Evolutionary conservation across 2,797 vertebrate species (phyloP).

Genomic region (Phoebastria nigripes): DNA sequence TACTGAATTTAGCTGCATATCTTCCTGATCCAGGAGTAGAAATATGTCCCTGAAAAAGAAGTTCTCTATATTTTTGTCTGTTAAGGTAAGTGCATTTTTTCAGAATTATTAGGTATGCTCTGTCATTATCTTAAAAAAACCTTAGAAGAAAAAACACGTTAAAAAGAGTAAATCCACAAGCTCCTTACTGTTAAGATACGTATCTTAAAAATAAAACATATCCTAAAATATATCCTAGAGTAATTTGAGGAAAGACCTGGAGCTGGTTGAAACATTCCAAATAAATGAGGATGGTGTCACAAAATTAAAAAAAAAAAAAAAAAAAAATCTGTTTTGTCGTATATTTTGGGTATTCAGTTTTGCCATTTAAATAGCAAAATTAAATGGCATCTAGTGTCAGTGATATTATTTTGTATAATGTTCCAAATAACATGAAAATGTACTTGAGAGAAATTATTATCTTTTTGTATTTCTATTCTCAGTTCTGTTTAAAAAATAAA

Average conservation of each 20-base stretch:
- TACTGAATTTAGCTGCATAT: not conserved
- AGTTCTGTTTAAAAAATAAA: not conserved
- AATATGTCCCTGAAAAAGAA: not conserved
- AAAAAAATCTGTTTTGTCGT: fast-evolving
- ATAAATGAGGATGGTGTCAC: not conserved
- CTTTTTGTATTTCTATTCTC: not conserved
- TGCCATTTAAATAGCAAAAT: not conserved
- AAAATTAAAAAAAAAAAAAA: not conserved
- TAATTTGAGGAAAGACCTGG: not conserved
- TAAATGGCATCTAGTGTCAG: not conserved
- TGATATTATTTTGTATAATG: not conserved
- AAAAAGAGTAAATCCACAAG: not conserved
- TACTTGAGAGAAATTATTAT: not conserved
- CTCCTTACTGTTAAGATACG: not conserved
- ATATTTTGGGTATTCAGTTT: not conserved
- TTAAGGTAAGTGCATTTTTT: not conserved
- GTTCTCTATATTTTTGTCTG: not conserved
- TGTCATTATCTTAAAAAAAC: not conserved
- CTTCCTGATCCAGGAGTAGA: not conserved
- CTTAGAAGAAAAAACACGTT: not conserved
- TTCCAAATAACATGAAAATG: not conserved
- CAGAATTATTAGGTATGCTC: not conserved
- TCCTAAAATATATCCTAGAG: not conserved
- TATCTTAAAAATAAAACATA: not conserved
- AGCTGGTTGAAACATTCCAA: not conserved